Base-by-base conservation (phyloP, 2,113 vertebrate species). In the Taxidea taxus region DNA sequence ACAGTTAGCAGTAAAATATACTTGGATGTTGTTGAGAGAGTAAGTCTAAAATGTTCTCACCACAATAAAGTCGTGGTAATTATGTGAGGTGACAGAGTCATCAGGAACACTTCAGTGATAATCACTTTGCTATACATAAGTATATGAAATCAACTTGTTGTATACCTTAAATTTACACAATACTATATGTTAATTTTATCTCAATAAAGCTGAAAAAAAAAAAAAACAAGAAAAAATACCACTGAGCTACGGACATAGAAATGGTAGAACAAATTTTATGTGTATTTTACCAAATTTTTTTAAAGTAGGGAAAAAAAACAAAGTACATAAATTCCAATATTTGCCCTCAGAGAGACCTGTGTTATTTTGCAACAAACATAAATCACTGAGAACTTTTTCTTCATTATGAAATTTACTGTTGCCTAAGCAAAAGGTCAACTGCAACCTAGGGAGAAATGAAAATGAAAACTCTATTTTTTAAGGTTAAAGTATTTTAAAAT, bases 341-440 rank as follows among this genome's bases (percentile, higher is more conserved):
- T 95, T 96, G 44, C 11, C 68, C 72, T 58, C 29, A 81, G 66
- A 86, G 20, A 77, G 47, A 91, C 54, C 23, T 75, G 21, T 74
- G 29, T 83, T 87, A 49, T 92, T 97, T 93, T 96, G 90, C 85
- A 97, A 94, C 85, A 92, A 81, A 88, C 7, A 49, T 78, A 72
- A 87, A 85, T 96, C 25, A 82, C 44, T 81, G 72, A 39, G 37
- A 90, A 72, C 8, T 60, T 94, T 93, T 84, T 77, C 37, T 91
- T 34, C 56, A 16, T 97, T 98, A 58, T 87, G 75, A 97, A 96
- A 96, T 90, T 80, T 95, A 58, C 77, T 81, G 13, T 96, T 97
- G 66, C 83, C 62, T 90, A 54, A 97, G 37, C 37, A 95, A 70
- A 93, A 95, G 14, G 13, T 90, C 90, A 96, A 51, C 29, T 60